These are phyloP conservation scores for Hymenochirus boettgeri DNA, from an alignment of 2,113 vertebrate species.

Conservation along the genomic window DNA sequence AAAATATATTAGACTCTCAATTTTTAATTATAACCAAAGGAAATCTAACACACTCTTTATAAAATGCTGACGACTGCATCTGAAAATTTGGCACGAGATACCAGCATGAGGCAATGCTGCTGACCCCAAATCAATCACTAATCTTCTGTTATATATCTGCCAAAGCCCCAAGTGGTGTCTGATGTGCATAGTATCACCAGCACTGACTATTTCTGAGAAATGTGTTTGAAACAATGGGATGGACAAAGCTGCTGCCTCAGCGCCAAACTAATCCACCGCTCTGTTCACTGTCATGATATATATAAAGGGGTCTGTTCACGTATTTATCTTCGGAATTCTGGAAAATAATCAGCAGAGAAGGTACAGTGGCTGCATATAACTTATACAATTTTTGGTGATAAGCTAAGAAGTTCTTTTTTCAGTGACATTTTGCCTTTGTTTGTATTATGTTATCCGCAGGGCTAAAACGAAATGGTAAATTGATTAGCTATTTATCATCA, in stretches of 20 bases:
- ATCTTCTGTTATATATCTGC: conserved; percentile 53
- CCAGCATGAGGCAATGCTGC: conserved; percentile 53
- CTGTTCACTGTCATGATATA: conserved; percentile 75
- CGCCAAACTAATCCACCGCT: conserved; percentile 71
- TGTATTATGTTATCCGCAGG: too few relatives aligned
- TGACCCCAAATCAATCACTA: conserved; percentile 50
- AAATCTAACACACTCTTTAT: conserved; percentile 4
- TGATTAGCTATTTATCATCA: too few relatives aligned
- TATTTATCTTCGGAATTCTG: conserved; percentile 19
- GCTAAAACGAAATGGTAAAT: too few relatives aligned
- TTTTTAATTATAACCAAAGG: too few relatives aligned
- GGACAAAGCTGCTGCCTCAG: conserved; percentile 81
- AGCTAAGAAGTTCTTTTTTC: too few relatives aligned
- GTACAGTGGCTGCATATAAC: conserved; percentile 35
- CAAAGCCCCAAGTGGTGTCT: conserved; percentile 41
- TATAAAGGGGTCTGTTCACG: conserved; percentile 57
- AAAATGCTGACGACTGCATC: conserved; percentile 52
- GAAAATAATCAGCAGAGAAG: conserved; percentile 29
- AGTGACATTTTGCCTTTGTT: too few relatives aligned
- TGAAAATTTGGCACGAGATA: conserved; percentile 45
- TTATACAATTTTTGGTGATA: too few relatives aligned
- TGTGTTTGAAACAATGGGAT: conserved; percentile 66
- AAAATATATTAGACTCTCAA: too few relatives aligned
- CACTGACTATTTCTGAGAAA: conserved; percentile 68
- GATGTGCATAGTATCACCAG: conserved; percentile 16